Evolutionary conservation across 2,888 invertebrate species (phyloP).

Genomic region (Sicus ferrugineus): DNA sequence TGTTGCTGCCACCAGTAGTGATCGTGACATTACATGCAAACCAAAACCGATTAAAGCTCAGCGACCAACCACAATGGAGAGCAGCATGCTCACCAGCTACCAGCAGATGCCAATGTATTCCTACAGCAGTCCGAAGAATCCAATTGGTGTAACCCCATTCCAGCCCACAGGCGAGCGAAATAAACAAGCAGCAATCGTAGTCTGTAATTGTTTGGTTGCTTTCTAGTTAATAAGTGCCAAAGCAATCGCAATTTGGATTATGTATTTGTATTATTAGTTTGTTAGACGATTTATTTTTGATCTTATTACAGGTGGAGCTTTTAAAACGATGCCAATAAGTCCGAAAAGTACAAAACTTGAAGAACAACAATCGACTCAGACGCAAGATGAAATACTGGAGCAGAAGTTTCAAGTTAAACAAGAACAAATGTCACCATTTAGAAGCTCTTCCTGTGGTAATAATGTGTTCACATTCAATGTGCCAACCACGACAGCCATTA

Average conservation of each 20-base stretch:
- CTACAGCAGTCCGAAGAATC: constrained; percentile 78
- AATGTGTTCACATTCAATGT: constrained; percentile 63
- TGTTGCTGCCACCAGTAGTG: constrained; percentile 50
- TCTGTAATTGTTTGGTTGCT: constrained; percentile 21
- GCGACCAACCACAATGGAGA: constrained; percentile 68
- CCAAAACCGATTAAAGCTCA: constrained; percentile 89
- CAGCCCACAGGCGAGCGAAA: constrained; percentile 75
- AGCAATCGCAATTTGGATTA: constrained; percentile 23
- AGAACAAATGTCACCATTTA: constrained; percentile 62
- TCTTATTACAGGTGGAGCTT: constrained; percentile 76
- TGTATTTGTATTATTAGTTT: neutral
- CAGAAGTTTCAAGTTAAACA: constrained; percentile 58
- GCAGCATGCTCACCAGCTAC: constrained; percentile 57
- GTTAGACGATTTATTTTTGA: neutral
- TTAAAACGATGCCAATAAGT: constrained; percentile 80
- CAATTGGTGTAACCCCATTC: constrained; percentile 85
- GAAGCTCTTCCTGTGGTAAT: constrained; percentile 29
- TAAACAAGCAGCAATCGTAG: constrained; percentile 26
- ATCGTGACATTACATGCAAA: constrained; percentile 79
- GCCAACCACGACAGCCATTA: constrained; percentile 53
- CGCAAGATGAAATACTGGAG: constrained; percentile 49
- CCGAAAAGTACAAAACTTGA: constrained; percentile 65
- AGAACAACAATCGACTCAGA: constrained; percentile 38
- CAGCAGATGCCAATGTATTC: constrained; percentile 66
- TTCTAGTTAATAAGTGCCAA: neutral